A percentile compares a stretch with the other conserved stretches of the same genome.
Conservation (phyloP, 2,797 vertebrate genomes). For the Pelodytes ibericus region DNA sequence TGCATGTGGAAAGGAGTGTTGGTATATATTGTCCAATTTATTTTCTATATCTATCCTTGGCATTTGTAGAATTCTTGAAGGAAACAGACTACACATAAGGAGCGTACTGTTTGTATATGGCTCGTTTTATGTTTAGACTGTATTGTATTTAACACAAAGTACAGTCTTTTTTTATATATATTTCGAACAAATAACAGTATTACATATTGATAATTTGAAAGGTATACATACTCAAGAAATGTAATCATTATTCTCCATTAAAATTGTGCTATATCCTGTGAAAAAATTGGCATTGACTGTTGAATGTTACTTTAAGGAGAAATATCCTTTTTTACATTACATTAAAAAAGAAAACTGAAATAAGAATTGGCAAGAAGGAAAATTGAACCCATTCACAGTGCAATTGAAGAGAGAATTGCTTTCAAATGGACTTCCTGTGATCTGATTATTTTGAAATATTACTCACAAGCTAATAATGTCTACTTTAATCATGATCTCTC, state of each 20-base stretch:
- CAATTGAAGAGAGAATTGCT: constrained; percentile 13
- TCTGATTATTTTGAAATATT: constrained; percentile 19
- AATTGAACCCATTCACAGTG: not conserved
- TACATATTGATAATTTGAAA: not conserved
- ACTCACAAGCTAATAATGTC: not conserved
- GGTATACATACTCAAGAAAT: not conserved
- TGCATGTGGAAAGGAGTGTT: too few relatives aligned
- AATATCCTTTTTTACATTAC: not conserved
- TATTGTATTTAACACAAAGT: too few relatives aligned
- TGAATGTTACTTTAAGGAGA: not conserved
- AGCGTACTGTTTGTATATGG: too few relatives aligned
- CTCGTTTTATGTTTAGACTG: too few relatives aligned
- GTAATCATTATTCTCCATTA: not conserved
- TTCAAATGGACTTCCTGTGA: constrained; percentile 15
- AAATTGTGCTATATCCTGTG: not conserved
- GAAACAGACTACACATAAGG: too few relatives aligned
- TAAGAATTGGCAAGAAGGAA: constrained; percentile 2
- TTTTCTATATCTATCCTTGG: too few relatives aligned
- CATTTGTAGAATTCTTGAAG: too few relatives aligned
- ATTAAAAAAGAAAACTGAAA: not conserved
- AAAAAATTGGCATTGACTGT: not conserved
- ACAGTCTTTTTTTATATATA: too few relatives aligned
- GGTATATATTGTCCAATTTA: too few relatives aligned
- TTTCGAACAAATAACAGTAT: too few relatives aligned
- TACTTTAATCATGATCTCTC: constrained; percentile 1